These are phyloP conservation scores for Agrotis ipsilon DNA, from an alignment of 2,888 invertebrate genomes.

Conservation along the genomic window DNA sequence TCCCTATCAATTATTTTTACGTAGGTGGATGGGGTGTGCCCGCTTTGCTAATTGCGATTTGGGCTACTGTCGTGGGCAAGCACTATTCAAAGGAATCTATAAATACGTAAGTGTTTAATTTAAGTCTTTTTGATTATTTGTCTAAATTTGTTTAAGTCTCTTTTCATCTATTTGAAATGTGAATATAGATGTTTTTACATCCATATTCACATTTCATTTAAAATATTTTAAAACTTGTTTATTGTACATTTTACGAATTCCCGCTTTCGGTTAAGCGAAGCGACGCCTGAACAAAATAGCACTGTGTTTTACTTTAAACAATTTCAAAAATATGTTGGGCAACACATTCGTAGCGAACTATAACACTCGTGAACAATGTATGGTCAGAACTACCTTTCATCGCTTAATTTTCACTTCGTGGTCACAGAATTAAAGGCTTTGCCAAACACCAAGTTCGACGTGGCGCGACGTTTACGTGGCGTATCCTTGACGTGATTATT, in stretches of 20 bases:
- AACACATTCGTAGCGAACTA: neutral
- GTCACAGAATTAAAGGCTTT: neutral
- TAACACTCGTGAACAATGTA: neutral
- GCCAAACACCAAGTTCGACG: too few relatives aligned
- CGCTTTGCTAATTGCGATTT: conserved; percentile 92
- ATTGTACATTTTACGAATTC: neutral
- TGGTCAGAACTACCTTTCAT: neutral
- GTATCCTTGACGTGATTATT: too few relatives aligned
- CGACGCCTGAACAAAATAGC: neutral
- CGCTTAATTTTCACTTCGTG: neutral
- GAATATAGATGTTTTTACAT: too few relatives aligned
- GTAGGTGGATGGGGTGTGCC: conserved; percentile 95
- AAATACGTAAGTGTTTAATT: conserved; percentile 22
- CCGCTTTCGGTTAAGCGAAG: neutral
- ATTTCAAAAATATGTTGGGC: neutral
- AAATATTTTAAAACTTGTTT: neutral
- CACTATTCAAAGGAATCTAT: conserved; percentile 69
- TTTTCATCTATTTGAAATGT: neutral
- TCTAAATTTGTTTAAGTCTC: neutral
- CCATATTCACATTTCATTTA: neutral
- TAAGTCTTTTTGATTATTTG: neutral
- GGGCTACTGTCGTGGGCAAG: conserved; percentile 92
- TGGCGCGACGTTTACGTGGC: too few relatives aligned
- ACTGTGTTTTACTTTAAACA: neutral
- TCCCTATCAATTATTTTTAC: conserved; percentile 91